A percentile compares a stretch with the other conserved stretches of the same genome.
Conservation (phyloP, 1,140 invertebrate genomes). For the Diorhabda carinulata region DNA sequence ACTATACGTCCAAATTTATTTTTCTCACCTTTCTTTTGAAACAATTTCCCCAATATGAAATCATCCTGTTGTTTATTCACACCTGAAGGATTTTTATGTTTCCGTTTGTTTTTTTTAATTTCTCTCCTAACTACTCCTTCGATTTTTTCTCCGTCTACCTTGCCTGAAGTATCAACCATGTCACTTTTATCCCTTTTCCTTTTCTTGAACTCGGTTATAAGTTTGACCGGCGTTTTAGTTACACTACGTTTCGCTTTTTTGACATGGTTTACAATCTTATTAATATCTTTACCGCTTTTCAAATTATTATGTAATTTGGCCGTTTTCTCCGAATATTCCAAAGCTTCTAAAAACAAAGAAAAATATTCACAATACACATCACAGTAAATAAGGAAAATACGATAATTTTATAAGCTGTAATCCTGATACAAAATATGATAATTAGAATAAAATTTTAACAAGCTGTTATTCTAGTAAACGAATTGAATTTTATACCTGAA, state of each 20-base stretch:
- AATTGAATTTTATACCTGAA: conserved; percentile 32
- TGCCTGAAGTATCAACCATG: conserved; percentile 38
- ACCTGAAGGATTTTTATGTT: conserved; percentile 18
- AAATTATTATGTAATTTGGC: conserved; percentile 46
- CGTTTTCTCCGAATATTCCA: conserved; percentile 55
- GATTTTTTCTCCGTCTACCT: conserved; percentile 43
- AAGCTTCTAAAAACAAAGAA: conserved; percentile 38
- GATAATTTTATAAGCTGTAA: too few relatives aligned
- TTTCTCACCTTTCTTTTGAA: conserved; percentile 49
- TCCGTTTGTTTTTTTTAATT: conserved; percentile 33
- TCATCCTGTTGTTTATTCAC: conserved; percentile 48
- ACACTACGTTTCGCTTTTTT: conserved; percentile 18
- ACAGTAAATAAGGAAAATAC: too few relatives aligned
- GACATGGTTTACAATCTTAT: conserved; percentile 22
- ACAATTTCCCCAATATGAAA: conserved; percentile 57
- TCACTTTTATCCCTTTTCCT: conserved; percentile 43
- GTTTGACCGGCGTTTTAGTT: conserved; percentile 28
- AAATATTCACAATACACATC: background rate
- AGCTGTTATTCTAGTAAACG: too few relatives aligned
- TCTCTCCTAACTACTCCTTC: conserved; percentile 43
- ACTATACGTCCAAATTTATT: too few relatives aligned
- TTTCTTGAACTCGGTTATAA: conserved; percentile 5
- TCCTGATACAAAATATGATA: too few relatives aligned
- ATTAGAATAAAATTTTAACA: too few relatives aligned
- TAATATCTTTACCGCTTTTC: conserved; percentile 26